Evolutionary conservation across 2,888 invertebrate genomes (phyloP).

Genomic region (Drosophila austrosaltans): DNA sequence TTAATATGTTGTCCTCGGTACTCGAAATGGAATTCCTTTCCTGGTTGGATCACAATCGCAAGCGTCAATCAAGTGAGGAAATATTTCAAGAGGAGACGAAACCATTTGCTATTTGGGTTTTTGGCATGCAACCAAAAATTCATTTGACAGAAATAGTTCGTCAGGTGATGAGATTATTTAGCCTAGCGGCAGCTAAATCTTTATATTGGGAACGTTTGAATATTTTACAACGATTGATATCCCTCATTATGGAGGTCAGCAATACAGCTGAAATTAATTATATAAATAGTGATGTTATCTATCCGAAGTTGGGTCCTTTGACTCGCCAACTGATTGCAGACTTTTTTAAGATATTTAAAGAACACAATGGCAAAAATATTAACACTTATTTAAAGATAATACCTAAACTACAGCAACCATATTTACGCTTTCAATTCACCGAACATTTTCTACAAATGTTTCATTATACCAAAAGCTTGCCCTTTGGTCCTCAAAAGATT

Average conservation of each 20-base stretch:
- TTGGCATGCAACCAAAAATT: conserved; percentile 62
- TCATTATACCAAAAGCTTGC: conserved; percentile 56
- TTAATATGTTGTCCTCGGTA: conserved; percentile 85
- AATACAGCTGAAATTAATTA: conserved; percentile 78
- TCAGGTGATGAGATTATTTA: conserved; percentile 72
- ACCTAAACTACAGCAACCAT: conserved; percentile 70
- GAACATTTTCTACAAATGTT: conserved; percentile 78
- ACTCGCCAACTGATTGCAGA: conserved; percentile 71
- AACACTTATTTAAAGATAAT: conserved; percentile 74
- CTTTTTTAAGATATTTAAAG: conserved; percentile 77
- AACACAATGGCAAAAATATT: conserved; percentile 60
- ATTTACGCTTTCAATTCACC: conserved; percentile 77
- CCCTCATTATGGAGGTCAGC: conserved; percentile 76
- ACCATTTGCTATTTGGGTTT: conserved; percentile 75
- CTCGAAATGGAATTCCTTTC: conserved; percentile 85
- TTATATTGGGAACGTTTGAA: conserved; percentile 59
- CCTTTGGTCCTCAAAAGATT: conserved; percentile 77
- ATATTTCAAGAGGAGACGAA: conserved; percentile 69
- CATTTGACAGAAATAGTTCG: conserved; percentile 47
- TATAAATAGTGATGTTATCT: conserved; percentile 64
- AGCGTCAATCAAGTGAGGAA: conserved; percentile 63
- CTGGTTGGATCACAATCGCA: conserved; percentile 85
- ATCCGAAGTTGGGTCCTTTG: conserved; percentile 73
- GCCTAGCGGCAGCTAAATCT: conserved; percentile 65
- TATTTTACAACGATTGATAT: conserved; percentile 78